Percentiles rank a stretch among this genome's conserved stretches.
Conservation (phyloP, 1,140 invertebrate genomes). For the Apis cerana region DNA sequence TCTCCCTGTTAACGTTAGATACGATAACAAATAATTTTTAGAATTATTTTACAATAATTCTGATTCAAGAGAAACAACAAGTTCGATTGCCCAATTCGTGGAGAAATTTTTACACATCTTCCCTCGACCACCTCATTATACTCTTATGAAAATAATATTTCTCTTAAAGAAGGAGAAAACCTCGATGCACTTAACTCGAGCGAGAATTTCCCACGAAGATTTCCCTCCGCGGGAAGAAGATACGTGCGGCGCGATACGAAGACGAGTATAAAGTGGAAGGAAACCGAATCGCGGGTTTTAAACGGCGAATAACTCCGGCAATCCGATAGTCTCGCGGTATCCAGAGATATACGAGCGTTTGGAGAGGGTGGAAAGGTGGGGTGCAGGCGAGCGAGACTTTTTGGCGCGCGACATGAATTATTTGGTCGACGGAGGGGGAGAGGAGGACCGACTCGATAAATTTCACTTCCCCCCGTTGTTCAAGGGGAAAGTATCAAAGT, state of each 20-base stretch:
- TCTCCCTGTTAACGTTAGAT: too few relatives aligned
- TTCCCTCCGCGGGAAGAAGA: too few relatives aligned
- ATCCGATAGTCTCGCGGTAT: not conserved
- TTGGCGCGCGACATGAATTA: conserved; percentile 65
- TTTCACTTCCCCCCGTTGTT: conserved; percentile 49
- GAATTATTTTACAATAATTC: too few relatives aligned
- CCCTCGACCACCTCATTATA: too few relatives aligned
- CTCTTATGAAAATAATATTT: too few relatives aligned
- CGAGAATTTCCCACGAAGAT: not conserved
- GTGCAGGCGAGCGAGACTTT: conserved; percentile 38
- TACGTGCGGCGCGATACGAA: too few relatives aligned
- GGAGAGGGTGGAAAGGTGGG: not conserved
- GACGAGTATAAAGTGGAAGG: not conserved
- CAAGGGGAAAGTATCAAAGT: conserved; percentile 68
- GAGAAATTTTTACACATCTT: too few relatives aligned
- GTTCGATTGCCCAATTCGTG: too few relatives aligned
- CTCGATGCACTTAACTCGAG: too few relatives aligned
- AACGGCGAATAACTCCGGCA: not conserved
- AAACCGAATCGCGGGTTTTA: not conserved
- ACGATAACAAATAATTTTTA: too few relatives aligned
- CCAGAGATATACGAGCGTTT: conserved; percentile 20
- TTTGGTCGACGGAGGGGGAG: conserved; percentile 25
- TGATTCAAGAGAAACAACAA: too few relatives aligned
- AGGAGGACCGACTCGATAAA: conserved; percentile 62
- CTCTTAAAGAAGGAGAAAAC: too few relatives aligned